Conservation (phyloP, 2,113 vertebrate genomes). For the Nyctereutes procyonoides region DNA sequence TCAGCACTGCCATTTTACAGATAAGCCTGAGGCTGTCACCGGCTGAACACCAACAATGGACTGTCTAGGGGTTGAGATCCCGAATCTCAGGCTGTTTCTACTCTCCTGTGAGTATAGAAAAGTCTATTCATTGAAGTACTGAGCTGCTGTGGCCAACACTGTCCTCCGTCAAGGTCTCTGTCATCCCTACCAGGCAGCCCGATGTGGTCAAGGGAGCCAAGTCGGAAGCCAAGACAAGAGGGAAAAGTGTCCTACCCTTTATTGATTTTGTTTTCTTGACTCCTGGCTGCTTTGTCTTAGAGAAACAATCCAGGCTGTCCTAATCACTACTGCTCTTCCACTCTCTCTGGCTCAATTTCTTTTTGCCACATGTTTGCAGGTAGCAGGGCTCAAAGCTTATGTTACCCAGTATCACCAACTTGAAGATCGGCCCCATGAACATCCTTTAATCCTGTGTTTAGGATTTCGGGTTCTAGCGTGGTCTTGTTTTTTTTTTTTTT, state of each 20-base stretch:
- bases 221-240: neutral
- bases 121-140: neutral
- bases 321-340: neutral
- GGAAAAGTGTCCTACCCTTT: neutral
- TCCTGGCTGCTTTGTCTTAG: neutral
- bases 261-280: neutral
- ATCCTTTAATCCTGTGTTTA: neutral
- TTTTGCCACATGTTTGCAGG: neutral
- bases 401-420: neutral
- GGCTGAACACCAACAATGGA: neutral
- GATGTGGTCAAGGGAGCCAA: neutral
- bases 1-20: neutral
- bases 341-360: neutral
- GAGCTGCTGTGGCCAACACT: neutral
- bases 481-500: neutral
- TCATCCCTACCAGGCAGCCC: neutral
- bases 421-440: neutral
- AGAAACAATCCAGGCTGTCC: neutral
- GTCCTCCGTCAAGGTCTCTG: neutral
- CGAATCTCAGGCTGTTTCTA: neutral
- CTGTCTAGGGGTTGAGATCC: neutral
- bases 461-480: neutral
- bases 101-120: neutral
- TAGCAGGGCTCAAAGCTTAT: neutral
- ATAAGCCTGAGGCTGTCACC: neutral